phyloP scores from a whole-genome alignment of 2,113 vertebrate genomes.

The Balaenoptera acutorostrata region DNA sequence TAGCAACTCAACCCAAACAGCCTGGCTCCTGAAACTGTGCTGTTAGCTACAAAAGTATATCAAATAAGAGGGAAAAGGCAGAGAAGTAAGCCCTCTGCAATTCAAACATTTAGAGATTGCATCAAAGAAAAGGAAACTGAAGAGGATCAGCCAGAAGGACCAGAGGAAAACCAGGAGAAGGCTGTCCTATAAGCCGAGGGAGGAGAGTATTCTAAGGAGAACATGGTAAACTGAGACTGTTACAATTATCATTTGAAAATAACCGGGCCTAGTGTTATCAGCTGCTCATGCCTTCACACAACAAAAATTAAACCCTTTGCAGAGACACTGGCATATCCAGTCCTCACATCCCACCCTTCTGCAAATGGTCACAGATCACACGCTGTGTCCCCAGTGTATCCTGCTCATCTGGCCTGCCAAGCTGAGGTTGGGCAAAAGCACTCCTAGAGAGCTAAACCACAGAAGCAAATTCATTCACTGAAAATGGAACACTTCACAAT shows the following conservation, averaged over 20 bases:
- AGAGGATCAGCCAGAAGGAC: background rate
- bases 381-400: background rate
- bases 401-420: background rate
- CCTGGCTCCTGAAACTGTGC: background rate
- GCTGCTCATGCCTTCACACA: background rate
- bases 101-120: background rate
- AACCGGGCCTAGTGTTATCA: background rate
- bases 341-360: background rate
- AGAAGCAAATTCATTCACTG: background rate
- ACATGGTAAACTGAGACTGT: no score
- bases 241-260: background rate
- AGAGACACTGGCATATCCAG: background rate
- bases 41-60: background rate
- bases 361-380: background rate
- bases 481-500: background rate
- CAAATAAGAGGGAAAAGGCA: background rate
- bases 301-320: background rate
- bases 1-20: background rate
- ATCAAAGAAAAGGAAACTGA: background rate
- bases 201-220: background rate
- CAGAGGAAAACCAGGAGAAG: background rate
- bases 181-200: background rate
- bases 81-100: background rate
- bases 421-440: background rate
- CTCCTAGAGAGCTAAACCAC: background rate